Conservation (phyloP, 1,140 invertebrate genomes). For the Pogonomyrmex barbatus region DNA sequence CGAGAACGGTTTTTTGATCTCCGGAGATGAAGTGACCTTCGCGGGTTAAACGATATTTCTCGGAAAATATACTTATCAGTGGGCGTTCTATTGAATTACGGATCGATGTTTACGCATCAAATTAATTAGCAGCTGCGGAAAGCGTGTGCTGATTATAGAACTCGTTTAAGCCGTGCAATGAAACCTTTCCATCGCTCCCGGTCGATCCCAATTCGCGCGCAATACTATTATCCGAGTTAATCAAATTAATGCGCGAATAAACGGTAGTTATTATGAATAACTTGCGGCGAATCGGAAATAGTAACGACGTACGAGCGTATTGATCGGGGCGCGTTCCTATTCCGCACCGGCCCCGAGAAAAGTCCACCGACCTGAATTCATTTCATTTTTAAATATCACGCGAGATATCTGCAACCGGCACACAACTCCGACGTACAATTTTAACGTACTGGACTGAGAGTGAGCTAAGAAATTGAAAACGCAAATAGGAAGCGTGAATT, state of each 20-base stretch:
- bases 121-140: slow-evolving; percentile 15
- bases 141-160: neutral
- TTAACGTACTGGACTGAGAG: neutral
- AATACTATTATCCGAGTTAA: slow-evolving; percentile 14
- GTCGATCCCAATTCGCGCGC: slow-evolving; percentile 18
- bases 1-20: neutral
- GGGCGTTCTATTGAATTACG: neutral
- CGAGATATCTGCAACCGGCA: neutral
- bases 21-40: neutral
- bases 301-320: slow-evolving; percentile 66
- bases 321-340: slow-evolving; percentile 69
- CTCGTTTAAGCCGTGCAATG: neutral
- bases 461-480: neutral
- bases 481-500: neutral
- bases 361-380: slow-evolving; percentile 79
- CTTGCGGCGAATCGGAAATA: slow-evolving; percentile 69
- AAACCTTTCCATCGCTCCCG: neutral
- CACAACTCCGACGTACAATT: neutral
- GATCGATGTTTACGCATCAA: neutral
- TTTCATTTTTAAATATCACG: slow-evolving; percentile 51
- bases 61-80: neutral
- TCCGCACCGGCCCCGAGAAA: slow-evolving; percentile 55
- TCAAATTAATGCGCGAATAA: slow-evolving; percentile 36
- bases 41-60: neutral
- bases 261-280: slow-evolving; percentile 64